phyloP scores from a whole-genome alignment of 1,140 invertebrate species.

The Trachymyrmex septentrionalis region DNA sequence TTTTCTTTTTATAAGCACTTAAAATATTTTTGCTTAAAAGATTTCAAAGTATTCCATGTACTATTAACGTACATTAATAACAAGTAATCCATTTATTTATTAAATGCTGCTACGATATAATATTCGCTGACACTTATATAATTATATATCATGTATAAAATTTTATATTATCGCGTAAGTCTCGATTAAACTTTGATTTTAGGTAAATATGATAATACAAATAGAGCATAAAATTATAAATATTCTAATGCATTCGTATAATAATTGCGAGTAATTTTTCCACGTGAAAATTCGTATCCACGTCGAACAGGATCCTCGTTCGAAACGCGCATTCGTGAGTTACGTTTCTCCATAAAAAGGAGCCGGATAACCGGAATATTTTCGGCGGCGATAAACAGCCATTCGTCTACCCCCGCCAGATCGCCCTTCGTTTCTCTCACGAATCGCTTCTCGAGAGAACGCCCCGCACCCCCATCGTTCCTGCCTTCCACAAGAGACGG shows the following conservation, averaged over 20 bases:
- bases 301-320: background rate
- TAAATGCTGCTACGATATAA: background rate
- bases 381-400: constrained; percentile 74
- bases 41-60: background rate
- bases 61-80: background rate
- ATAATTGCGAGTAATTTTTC: background rate
- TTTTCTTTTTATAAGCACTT: background rate
- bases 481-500: constrained; percentile 27
- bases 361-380: constrained; percentile 69
- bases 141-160: background rate
- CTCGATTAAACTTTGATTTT: background rate
- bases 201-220: no score
- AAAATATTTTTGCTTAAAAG: constrained; percentile 3
- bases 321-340: constrained; percentile 19
- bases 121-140: background rate
- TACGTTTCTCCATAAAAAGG: constrained; percentile 63
- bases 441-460: constrained; percentile 43
- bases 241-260: background rate
- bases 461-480: constrained; percentile 11
- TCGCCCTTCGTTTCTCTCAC: constrained; percentile 61
- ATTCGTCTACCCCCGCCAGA: constrained; percentile 66
- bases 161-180: background rate
- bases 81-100: background rate
- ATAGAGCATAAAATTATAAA: background rate
- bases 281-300: background rate